Base-by-base conservation (phyloP, 2,797 vertebrate species). In the Rallus crepitans region DNA sequence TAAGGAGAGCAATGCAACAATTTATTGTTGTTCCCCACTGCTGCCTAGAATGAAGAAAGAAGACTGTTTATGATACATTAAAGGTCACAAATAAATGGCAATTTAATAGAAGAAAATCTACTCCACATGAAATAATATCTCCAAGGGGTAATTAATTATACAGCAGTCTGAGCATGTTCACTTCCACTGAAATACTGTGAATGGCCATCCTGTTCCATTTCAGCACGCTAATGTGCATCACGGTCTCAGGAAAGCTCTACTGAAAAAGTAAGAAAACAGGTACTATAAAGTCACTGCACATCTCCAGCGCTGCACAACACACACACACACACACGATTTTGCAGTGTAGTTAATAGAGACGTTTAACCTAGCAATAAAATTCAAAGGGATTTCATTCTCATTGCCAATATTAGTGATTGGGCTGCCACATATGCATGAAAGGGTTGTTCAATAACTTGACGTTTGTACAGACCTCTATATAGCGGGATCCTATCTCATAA, bases 81-180 rank as follows among this genome's bases (percentile, higher is more conserved):
- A 94, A 96, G 71, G 90, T 93, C 77, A 84, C 15, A 71, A 82
- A 95, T 76, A 90, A 65, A 92, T 82, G 50, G 55, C 64, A 94
- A 82, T 87, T 90, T 88, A 96, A 91, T 76, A 82, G 87, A 63
- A 60, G 40, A 53, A 87, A 81, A 88, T 68, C 42, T 59, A 64
- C 25, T 76, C 56, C 75, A 77, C 33, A 12, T 65, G 60, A 59
- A 78, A 64, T 40, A 91, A 31, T 93, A 86, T 84, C 79, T 82
- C 63, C 68, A 78, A 69, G 56, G 77, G 63, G 76, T 73, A 95
- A 90, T 93, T 96, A 92, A 96, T 88, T 95, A 85, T 33, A 59
- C 64, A 89, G 76, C 73, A 90, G 82, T 69, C 92, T 89, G 57
- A 90, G n/a, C 42, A 50, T 15, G 61, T 83, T 93, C 52, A 72